Evolutionary conservation across 2,113 vertebrate species (phyloP).

Genomic region (Aphyosemion australe): DNA sequence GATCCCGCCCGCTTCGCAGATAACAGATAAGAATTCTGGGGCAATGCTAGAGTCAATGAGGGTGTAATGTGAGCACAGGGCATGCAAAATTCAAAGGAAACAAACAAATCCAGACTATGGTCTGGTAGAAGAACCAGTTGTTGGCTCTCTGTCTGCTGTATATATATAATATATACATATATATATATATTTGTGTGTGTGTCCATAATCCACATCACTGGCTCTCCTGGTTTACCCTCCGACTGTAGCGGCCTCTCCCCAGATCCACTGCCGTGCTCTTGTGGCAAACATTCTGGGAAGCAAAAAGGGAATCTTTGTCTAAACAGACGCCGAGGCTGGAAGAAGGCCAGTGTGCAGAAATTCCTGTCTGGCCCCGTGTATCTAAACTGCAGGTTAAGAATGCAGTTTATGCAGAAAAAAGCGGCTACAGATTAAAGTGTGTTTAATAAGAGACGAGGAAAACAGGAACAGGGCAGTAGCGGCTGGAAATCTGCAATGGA

Average conservation of each 20-base stretch:
- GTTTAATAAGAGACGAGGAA: background rate
- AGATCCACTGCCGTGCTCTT: slow-evolving; percentile 54
- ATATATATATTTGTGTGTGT: too few relatives aligned
- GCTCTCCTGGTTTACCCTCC: slow-evolving; percentile 34
- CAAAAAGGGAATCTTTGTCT: slow-evolving; percentile 67
- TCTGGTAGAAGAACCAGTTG: slow-evolving; percentile 75
- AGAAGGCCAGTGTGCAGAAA: slow-evolving; percentile 50
- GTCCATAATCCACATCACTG: slow-evolving; percentile 3
- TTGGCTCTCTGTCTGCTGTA: slow-evolving; percentile 37
- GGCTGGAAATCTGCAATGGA: slow-evolving; percentile 12
- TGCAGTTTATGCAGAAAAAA: slow-evolving; percentile 5
- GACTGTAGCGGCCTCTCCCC: slow-evolving; percentile 46
- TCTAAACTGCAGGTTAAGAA: slow-evolving; percentile 45
- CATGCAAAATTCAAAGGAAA: slow-evolving; percentile 27
- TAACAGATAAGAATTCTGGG: background rate
- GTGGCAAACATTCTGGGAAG: slow-evolving; percentile 65
- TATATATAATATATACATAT: background rate
- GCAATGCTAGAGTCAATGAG: background rate
- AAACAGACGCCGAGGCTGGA: slow-evolving; percentile 44
- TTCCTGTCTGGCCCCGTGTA: slow-evolving; percentile 31
- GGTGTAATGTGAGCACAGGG: slow-evolving; percentile 47
- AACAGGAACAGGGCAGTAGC: slow-evolving; percentile 3
- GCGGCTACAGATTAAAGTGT: background rate
- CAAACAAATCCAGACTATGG: slow-evolving; percentile 18
- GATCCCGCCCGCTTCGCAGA: too few relatives aligned